Evolutionary conservation across 2,113 vertebrate genomes (phyloP).

Genomic region (Mirounga angustirostris): DNA sequence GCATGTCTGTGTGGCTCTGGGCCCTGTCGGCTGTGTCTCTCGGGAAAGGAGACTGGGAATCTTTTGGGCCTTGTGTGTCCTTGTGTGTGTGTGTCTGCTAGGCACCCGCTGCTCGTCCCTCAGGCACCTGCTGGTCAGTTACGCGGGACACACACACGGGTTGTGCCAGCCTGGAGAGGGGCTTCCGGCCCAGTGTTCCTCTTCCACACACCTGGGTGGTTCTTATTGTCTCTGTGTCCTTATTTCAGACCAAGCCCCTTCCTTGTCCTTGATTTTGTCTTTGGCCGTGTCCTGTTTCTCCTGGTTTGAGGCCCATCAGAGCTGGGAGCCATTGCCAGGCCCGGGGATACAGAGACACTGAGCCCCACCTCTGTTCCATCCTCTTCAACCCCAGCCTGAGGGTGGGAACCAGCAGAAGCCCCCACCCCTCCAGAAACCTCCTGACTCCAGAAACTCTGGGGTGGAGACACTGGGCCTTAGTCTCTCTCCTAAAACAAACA

Average conservation of each 20-base stretch:
- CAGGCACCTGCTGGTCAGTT: not conserved
- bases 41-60: not conserved
- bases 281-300: not conserved
- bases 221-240: not conserved
- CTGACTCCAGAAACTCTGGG: not conserved
- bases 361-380: not conserved
- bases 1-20: not conserved
- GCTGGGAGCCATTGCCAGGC: not conserved
- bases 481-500: not conserved
- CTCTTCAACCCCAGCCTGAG: not conserved
- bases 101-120: not conserved
- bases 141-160: not conserved
- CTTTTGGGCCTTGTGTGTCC: not conserved
- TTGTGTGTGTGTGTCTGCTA: not conserved
- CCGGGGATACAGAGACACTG: not conserved
- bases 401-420: not conserved
- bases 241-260: not conserved
- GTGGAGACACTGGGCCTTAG: not conserved
- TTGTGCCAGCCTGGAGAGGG: not conserved
- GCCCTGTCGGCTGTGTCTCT: not conserved
- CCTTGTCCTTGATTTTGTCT: not conserved
- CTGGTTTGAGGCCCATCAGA: not conserved
- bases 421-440: not conserved
- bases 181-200: not conserved
- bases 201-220: not conserved